Conservation (phyloP, 1,140 invertebrate species). For the Aphis craccivora region DNA sequence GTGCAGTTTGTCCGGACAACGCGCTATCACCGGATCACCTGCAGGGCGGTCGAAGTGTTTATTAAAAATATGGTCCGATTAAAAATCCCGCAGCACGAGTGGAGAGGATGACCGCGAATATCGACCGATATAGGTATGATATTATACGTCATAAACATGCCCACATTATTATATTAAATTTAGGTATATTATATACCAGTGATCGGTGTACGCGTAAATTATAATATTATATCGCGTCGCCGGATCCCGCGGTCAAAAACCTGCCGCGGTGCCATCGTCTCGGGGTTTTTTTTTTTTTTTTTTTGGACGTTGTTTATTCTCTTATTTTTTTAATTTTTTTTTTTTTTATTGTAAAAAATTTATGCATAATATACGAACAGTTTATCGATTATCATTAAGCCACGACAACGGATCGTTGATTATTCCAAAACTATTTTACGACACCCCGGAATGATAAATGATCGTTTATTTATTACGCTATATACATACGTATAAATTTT, state of each 20-base stretch:
- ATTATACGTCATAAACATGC: neutral
- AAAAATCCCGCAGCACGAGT: neutral
- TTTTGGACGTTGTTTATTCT: neutral
- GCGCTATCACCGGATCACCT: neutral
- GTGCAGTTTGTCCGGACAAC: neutral
- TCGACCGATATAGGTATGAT: neutral
- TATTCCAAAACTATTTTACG: conserved; percentile 30
- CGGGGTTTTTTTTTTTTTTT: neutral
- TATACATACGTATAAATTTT: neutral
- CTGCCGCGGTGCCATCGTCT: neutral
- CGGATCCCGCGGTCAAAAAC: neutral
- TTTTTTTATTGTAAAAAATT: neutral
- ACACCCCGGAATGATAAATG: conserved; percentile 21
- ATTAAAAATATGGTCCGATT: neutral
- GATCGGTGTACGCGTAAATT: neutral
- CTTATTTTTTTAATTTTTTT: neutral
- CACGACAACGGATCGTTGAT: neutral
- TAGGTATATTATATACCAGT: neutral
- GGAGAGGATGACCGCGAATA: neutral
- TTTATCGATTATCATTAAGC: conserved; percentile 19
- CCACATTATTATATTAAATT: neutral
- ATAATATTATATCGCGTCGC: neutral
- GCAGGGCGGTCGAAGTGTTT: neutral
- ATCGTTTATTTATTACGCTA: neutral
- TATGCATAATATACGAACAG: conserved; percentile 2